Evolutionary conservation across 2,888 invertebrate species (phyloP), one percentile per base, ranked within the genome.

Genomic region (Zaprionus lineosus): DNA sequence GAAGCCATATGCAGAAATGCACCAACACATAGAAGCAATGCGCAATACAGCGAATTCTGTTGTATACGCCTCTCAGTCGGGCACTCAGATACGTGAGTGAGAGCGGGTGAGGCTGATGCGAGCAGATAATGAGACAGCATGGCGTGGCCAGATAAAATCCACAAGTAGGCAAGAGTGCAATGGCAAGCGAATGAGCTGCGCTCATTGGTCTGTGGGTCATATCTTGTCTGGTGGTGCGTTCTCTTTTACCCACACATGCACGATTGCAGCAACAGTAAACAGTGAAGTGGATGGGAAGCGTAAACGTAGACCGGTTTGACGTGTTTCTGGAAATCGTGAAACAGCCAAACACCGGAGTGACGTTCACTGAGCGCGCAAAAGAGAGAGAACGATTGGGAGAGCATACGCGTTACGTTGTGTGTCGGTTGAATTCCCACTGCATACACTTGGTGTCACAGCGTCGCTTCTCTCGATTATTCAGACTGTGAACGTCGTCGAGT

Each of bases 401-500:
- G 40, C 18, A 4, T n/a, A 6, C 18, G 41, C 19, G 46, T 31
- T 18, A n/a, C n/a, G 39, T 39, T 26, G 63, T 55, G 33, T 39
- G 26, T 34, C 43, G 37, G 24, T 60, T 37, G n/a, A 70, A 71
- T 86, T 85, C 85, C 73, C 81, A 74, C 56, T 57, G 62, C 62
- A 56, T 69, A 83, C 77, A 88, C 87, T 88, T 88, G 86, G 88
- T 84, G 74, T 57, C 62, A 68, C 64, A 40, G 71, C 59, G 36
- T 68, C 51, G 77, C 65, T 66, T 84, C 87, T 79, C 78, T 72
- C 72, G 77, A 84, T 89, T 87, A 90, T 89, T 90, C 89, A 86
- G 86, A 86, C 88, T 84, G 79, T 77, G 87, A 87, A 87, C 88
- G 89, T 88, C 88, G 88, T 87, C 84, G 86, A 88, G 89, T 86